Percentiles rank a stretch among this genome's conserved stretches.
These are phyloP conservation scores for Tretioscincus oriximinensis DNA, from an alignment of 2,113 vertebrate species.

Conservation along the genomic window DNA sequence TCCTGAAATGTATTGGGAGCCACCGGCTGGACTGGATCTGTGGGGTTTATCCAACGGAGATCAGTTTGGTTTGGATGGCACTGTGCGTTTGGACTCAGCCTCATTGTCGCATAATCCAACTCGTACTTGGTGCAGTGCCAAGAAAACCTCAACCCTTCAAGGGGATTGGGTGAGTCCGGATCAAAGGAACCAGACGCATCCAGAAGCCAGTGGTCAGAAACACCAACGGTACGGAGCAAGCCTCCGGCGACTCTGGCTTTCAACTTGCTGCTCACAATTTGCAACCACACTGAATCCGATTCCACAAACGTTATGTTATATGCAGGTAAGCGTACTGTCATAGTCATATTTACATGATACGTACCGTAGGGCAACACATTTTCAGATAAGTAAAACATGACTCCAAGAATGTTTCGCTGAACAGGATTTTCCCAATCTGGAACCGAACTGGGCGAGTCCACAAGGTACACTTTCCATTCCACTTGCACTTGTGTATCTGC, in stretches of 20 bases:
- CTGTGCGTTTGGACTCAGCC: background rate
- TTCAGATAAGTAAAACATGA: constrained; percentile 35
- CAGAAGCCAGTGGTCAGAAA: constrained; percentile 59
- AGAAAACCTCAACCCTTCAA: constrained; percentile 46
- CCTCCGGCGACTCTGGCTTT: constrained; percentile 53
- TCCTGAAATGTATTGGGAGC: constrained; percentile 52
- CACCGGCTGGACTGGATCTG: constrained; percentile 41
- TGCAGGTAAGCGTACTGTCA: background rate
- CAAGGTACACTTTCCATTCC: constrained; percentile 46
- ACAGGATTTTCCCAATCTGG: constrained; percentile 47
- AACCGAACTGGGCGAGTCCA: fast-evolving
- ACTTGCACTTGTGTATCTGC: fast-evolving
- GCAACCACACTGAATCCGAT: constrained; percentile 28
- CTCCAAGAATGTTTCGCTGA: fast-evolving
- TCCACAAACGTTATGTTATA: fast-evolving
- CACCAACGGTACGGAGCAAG: constrained; percentile 2
- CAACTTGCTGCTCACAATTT: constrained; percentile 30
- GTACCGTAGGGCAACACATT: constrained; percentile 39
- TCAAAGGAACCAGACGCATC: constrained; percentile 60
- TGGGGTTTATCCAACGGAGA: constrained; percentile 55
- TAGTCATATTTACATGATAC: constrained; percentile 57
- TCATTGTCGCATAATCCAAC: background rate
- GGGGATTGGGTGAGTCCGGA: constrained; percentile 41
- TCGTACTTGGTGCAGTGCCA: constrained; percentile 72
- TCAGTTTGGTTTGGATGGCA: constrained; percentile 56